phyloP scores from a whole-genome alignment of 2,888 invertebrate genomes.

The Drosophila longiperda region DNA sequence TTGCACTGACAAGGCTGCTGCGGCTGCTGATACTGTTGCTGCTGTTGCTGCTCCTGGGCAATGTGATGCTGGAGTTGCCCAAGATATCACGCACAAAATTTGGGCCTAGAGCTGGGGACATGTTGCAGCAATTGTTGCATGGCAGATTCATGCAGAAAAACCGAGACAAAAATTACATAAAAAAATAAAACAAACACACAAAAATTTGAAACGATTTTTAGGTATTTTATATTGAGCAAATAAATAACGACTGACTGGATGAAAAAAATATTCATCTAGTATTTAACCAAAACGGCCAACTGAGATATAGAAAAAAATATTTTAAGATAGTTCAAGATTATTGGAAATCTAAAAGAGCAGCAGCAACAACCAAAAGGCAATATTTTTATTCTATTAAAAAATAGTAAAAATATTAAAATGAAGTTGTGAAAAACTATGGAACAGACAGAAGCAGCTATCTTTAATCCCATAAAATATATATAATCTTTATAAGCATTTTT shows the following conservation, averaged over 20 bases:
- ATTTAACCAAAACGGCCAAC: not conserved
- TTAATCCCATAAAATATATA: not conserved
- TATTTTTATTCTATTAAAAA: too few species aligned
- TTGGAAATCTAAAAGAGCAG: not conserved
- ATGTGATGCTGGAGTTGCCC: not conserved
- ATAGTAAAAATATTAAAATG: not conserved
- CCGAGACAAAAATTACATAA: not conserved
- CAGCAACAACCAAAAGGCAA: not conserved
- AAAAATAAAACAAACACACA: not conserved
- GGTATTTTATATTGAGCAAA: not conserved
- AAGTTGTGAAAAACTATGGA: not conserved
- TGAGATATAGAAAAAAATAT: not conserved
- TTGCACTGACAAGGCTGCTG: not conserved
- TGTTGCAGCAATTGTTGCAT: conserved; percentile 2
- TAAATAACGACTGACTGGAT: not conserved
- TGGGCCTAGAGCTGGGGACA: conserved; percentile 1
- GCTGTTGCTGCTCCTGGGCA: not conserved
- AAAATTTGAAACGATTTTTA: conserved; percentile 3
- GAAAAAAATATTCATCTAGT: not conserved
- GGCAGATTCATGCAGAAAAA: not conserved
- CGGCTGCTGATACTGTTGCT: not conserved
- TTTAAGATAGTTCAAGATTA: not conserved
- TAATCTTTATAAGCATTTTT: not conserved
- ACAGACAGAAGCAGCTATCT: not conserved
- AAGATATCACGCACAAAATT: conserved; percentile 43